phyloP scores from a whole-genome alignment of 1,140 invertebrate genomes.

The Microplitis demolitor region DNA sequence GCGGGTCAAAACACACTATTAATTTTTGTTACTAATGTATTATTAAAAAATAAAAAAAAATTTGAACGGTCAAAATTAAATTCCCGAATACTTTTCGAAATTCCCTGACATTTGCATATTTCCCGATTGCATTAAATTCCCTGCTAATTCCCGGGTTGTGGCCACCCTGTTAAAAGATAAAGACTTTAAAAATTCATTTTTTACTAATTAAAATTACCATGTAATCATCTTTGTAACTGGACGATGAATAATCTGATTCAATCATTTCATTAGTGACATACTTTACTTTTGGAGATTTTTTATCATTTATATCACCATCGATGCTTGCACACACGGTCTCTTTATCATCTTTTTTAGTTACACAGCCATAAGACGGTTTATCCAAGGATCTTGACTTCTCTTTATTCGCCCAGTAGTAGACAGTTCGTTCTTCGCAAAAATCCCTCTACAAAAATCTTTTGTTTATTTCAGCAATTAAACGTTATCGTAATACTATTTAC shows the following conservation, averaged over 20 bases:
- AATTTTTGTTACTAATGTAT: no score
- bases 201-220: conserved; percentile 45
- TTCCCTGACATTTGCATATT: no score
- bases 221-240: conserved; percentile 58
- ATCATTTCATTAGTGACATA: conserved; percentile 59
- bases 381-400: conserved; percentile 56
- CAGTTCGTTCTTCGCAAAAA: conserved; percentile 48
- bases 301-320: conserved; percentile 42
- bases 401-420: conserved; percentile 56
- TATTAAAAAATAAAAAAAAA: no score
- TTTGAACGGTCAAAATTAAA: no score
- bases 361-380: conserved; percentile 47
- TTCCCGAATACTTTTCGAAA: no score
- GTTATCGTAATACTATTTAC: conserved; percentile 33
- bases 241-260: conserved; percentile 53
- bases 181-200: no score
- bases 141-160: no score
- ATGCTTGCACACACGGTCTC: conserved; percentile 44
- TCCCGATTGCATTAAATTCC: no score
- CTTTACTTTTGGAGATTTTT: conserved; percentile 48
- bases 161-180: no score
- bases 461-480: conserved; percentile 19
- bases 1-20: no score
- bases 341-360: conserved; percentile 49
- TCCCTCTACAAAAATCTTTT: conserved; percentile 37